Evolutionary conservation across 2,113 vertebrate species (phyloP), one percentile per base, ranked within the genome.

Genomic region (Actenoides hombroni): DNA sequence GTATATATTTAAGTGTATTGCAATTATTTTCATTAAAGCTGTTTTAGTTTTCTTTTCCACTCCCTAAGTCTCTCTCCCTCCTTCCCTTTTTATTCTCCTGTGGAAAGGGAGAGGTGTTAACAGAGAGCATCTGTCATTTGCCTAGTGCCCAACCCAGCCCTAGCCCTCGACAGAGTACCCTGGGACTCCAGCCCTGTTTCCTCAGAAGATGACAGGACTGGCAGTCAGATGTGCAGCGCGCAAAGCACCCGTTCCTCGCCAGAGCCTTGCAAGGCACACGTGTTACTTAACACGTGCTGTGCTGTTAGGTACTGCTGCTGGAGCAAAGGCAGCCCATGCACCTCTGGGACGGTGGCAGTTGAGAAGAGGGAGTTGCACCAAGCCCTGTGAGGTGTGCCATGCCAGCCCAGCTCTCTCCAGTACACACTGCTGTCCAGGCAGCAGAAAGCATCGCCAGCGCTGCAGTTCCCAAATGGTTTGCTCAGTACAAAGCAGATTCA

Each of bases 371-470:
- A 77, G 17, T 13, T 2, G 4, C 49, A 35, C 53, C 18, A 57
- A 49, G 26, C 11, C n/a, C 28, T 49, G 19, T 2, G 1, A 49
- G 67, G 37, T 0, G 0, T 37, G n/a, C 39, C 1, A 3, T 25
- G 35, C 37, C 65, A 59, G 53, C 2, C 0, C 0, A 71, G 25
- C 16, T 24, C 51, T 31, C 54, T 8, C 56, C 17, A 1, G 28
- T 59, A 84, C 37, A 35, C 10, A 9, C 17, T 21, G 67, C 85
- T 35, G 15, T 15, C 78, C 11, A 20, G 1, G 0, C 19, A 74
- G 16, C 23, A 33, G 60, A 46, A 63, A 63, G 6, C 5, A 29
- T 37, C 7, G 1, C 54, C 42, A 17, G 12, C 16, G 2, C 8
- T 14, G 40, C 19, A 6, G 10, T 13, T 90, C 42, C 46, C 44